phyloP scores from a whole-genome alignment of 2,888 invertebrate species.

The Ochropleura leucogaster region DNA sequence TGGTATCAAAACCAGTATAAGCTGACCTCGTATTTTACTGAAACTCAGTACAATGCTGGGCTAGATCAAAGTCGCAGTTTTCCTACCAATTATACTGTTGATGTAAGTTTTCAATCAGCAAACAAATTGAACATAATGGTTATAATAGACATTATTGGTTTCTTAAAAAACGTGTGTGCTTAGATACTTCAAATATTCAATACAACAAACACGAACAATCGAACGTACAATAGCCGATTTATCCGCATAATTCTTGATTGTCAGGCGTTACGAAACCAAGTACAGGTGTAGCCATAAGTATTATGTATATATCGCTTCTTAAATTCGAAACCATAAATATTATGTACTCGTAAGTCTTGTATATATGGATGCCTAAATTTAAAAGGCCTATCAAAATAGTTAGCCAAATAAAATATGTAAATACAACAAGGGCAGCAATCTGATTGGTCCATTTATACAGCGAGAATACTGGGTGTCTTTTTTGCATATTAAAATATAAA shows the following conservation, averaged over 20 bases:
- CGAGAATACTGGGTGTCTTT: too few species aligned
- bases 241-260: constrained; percentile 17
- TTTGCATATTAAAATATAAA: too few species aligned
- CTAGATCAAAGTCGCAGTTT: neutral
- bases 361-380: too few species aligned
- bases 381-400: too few species aligned
- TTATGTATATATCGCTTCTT: too few species aligned
- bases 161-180: constrained; percentile 3
- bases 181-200: constrained; percentile 5
- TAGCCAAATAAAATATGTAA: too few species aligned
- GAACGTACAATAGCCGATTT: constrained; percentile 11
- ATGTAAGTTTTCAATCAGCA: neutral
- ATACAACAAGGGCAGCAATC: too few species aligned
- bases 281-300: neutral
- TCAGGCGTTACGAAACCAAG: constrained; percentile 9
- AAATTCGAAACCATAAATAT: too few species aligned
- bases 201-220: neutral
- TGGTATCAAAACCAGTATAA: too few species aligned
- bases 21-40: neutral
- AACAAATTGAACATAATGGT: neutral
- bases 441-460: too few species aligned
- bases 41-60: neutral
- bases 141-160: constrained; percentile 11
- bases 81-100: too few species aligned
- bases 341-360: too few species aligned